These are phyloP conservation scores for Andrena trimmerana DNA, from an alignment of 2,888 invertebrate species.

Conservation along the genomic window DNA sequence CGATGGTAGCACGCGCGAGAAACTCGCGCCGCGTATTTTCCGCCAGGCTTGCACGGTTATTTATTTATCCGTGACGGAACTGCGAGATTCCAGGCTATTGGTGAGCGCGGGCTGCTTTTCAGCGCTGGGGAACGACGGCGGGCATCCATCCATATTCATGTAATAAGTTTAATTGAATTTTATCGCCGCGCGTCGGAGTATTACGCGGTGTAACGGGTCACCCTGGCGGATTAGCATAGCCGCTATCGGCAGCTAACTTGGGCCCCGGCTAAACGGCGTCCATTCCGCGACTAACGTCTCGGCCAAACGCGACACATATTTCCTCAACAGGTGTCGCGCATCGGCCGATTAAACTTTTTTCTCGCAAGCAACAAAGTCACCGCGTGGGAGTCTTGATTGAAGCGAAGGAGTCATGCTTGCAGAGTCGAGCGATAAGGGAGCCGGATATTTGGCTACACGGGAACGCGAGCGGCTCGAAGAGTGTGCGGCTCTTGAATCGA, in stretches of 20 bases:
- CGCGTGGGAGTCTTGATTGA: neutral
- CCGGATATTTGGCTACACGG: neutral
- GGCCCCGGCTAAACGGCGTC: slow-evolving; percentile 1
- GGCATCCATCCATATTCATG: slow-evolving; percentile 1
- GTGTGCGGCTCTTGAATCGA: slow-evolving; percentile 21
- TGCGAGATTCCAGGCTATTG: neutral
- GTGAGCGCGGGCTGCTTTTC: too few relatives aligned
- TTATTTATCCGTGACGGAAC: slow-evolving; percentile 1
- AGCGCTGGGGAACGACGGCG: neutral
- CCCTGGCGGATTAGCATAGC: slow-evolving; percentile 22
- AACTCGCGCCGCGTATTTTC: slow-evolving; percentile 14
- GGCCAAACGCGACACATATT: slow-evolving; percentile 1
- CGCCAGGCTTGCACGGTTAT: slow-evolving; percentile 18
- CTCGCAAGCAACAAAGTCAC: neutral
- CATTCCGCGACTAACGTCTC: slow-evolving; percentile 2
- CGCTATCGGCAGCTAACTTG: neutral
- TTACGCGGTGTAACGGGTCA: slow-evolving; percentile 2
- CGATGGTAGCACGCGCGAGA: slow-evolving; percentile 10
- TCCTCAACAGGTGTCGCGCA: slow-evolving; percentile 41
- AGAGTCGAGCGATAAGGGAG: neutral
- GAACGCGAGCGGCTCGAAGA: neutral
- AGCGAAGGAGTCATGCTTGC: too few relatives aligned
- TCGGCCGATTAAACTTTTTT: slow-evolving; percentile 4
- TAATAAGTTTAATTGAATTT: slow-evolving; percentile 25
- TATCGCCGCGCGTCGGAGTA: neutral